Base-by-base conservation (phyloP, 2,797 vertebrate species). In the Toxotes lorentzi region DNA sequence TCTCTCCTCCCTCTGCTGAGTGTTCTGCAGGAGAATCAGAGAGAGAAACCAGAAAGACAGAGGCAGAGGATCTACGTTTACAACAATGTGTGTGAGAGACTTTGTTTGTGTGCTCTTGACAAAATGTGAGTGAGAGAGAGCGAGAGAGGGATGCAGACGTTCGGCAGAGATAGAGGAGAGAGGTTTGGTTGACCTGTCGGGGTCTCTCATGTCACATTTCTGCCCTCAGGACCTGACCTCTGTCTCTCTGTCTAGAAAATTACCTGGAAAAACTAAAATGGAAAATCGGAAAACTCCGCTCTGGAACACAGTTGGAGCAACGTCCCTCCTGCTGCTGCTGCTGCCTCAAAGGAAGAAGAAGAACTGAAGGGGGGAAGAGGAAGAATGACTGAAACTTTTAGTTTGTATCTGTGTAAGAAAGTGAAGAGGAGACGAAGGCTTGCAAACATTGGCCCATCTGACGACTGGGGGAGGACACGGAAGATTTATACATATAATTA, bases 401-500 rank as follows among this genome's bases (percentile, higher is more conserved):
- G 70, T 81, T 79, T 82, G 41, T 51, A 50, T 74, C 63, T 61
- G 59, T 61, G 54, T 51, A 62, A 75, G 58, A 74, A 73, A 83
- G 79, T 75, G 64, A 81, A 60, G 59, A 66, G 61, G 62, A 83
- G 76, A 69, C 4, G 5, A 24, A 60, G 40, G 38, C 47, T 76
- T 78, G 43, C 47, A 2, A 45, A 53, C 38, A n/a, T 41, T 63
- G 66, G 57, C 41, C 78, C 48, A 40, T 70, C 63, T 79, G 72
- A 84, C 77, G 70, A 68, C 70, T 23, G 78, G 57, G 41, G 68
- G 38, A 73, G 62, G 63, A 82, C 70, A 30, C 62, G 19, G 45
- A 43, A 77, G 86, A 88, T 90, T 91, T 88, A 85, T 69, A 73
- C 50, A 41, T 67, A 62, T 89, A 89, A 89, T 90, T 88, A 84